Percentiles rank a stretch among this genome's conserved stretches.
Conservation (phyloP, 2,888 invertebrate genomes). For the Opisthograptis luteolata region DNA sequence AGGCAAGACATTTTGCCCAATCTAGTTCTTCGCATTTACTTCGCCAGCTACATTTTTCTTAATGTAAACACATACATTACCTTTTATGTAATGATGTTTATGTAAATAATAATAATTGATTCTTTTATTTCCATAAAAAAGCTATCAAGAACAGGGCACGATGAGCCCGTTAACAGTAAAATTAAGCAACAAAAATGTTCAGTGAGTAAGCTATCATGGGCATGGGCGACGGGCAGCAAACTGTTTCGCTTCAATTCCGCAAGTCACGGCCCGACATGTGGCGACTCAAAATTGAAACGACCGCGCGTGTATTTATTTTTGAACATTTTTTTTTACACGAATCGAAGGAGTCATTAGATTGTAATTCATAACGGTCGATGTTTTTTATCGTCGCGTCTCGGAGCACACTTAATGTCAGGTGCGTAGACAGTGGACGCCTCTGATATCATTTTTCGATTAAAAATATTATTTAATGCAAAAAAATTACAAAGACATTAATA, state of each 20-base stretch:
- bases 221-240: conserved; percentile 30
- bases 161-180: conserved; percentile 9
- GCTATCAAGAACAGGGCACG: conserved; percentile 10
- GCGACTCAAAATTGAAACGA: conserved; percentile 70
- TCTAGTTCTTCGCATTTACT: too few species aligned
- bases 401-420: conserved; percentile 62
- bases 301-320: conserved; percentile 67
- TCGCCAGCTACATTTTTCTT: too few species aligned
- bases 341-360: conserved; percentile 75
- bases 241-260: conserved; percentile 47
- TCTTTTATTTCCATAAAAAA: conserved; percentile 1
- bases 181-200: conserved; percentile 30
- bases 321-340: conserved; percentile 57
- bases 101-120: too few species aligned
- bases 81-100: neutral
- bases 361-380: conserved; percentile 75
- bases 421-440: conserved; percentile 40
- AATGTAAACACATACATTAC: too few species aligned
- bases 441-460: conserved; percentile 49
- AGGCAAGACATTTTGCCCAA: too few species aligned
- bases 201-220: conserved; percentile 38
- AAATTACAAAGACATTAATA: conserved; percentile 50
- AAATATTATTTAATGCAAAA: conserved; percentile 59
- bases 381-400: conserved; percentile 57
- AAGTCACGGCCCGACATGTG: conserved; percentile 79